Evolutionary conservation across 2,888 invertebrate species (phyloP).

Genomic region (Oligia strigilis): DNA sequence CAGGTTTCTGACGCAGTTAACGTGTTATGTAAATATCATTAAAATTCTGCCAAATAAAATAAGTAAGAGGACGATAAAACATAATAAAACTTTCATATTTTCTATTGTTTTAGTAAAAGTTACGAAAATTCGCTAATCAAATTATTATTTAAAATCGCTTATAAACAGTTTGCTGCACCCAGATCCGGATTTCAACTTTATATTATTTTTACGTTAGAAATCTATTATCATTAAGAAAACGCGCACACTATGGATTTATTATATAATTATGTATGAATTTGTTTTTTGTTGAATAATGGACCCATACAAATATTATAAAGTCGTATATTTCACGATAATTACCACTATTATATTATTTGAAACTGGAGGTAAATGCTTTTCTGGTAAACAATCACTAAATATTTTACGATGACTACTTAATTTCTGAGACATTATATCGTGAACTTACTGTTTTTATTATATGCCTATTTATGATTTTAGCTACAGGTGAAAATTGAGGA

Average conservation of each 20-base stretch:
- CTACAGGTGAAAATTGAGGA: background rate
- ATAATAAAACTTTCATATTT: background rate
- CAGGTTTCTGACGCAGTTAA: too few species aligned
- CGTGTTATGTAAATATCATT: background rate
- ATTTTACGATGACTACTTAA: conserved; percentile 17
- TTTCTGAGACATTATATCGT: background rate
- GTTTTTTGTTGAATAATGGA: background rate
- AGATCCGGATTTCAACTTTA: background rate
- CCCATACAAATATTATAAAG: background rate
- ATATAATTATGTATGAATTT: background rate
- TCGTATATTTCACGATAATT: conserved; percentile 9
- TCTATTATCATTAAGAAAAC: background rate
- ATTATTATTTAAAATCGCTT: background rate
- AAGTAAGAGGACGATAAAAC: background rate
- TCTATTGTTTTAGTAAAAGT: background rate
- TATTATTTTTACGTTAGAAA: background rate
- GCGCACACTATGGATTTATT: background rate
- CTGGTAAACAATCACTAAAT: background rate
- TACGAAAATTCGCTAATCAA: background rate
- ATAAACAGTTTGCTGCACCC: background rate
- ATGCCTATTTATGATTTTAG: background rate
- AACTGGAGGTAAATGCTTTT: conserved; percentile 4
- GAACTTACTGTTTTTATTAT: background rate
- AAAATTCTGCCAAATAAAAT: background rate
- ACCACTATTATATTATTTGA: conserved; percentile 13